Evolutionary conservation across 1,140 invertebrate species (phyloP), one percentile per base, ranked within the genome.

Genomic region (Acyrthosiphon pisum): DNA sequence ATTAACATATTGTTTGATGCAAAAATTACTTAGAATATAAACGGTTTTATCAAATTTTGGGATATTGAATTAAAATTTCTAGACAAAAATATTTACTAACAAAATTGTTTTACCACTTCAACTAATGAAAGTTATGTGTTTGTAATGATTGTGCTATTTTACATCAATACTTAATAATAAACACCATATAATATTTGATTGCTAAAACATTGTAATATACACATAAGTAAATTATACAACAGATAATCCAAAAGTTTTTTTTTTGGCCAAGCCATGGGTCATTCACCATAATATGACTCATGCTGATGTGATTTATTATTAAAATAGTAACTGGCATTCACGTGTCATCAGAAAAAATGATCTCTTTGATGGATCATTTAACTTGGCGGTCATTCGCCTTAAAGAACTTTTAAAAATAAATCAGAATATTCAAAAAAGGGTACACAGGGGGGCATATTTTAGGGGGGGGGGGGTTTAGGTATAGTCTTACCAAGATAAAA

Each of bases 251-350:
- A 53, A 53, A 53, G 23, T 56, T 56, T 92, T 56, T 89, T 60
- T 60, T 76, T 93, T 93, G 81, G 91, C 91, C 41, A 86, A 84
- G 91, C 91, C 26, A 35, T 30, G 81, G 91, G 91, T 93, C 91
- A 93, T 93, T 93, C 91, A 93, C 91, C 91, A 83, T 53, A 26
- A 83, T 53, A 26, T 93, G 91, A 93, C 91, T 93, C 91, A 93
- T 56, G 48, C 91, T 93, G 44, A 81, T 92, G 48, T 84, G 91
- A 93, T 93, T 93, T 93, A 93, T 93, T 93, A 93, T 83, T 93
- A 84, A 93, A 93, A 86, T 93, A 93, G 91, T 93, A 84, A 81
- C 90, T 92, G 44, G 90, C 90, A 83, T 92, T 92, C 68, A 81
- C 44, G 48, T 92, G 76, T 83, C 90, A 92, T 84, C 91, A 93